These are phyloP conservation scores for Anoncus sp. DNA, from an alignment of 2,888 invertebrate species.

Conservation along the genomic window DNA sequence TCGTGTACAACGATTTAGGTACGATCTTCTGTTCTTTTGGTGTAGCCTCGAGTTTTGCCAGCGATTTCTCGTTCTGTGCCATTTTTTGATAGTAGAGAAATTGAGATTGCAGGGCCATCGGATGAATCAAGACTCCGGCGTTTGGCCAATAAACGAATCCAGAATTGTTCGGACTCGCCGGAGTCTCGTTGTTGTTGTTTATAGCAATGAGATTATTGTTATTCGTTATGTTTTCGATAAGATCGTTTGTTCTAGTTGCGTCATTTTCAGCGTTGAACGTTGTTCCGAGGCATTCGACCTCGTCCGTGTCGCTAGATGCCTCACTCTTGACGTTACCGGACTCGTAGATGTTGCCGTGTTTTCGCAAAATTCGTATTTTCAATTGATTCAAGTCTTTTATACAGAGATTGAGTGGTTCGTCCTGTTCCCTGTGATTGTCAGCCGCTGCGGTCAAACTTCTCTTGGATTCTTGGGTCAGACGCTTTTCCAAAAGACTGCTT, in stretches of 20 bases:
- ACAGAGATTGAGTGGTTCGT: slow-evolving; percentile 93
- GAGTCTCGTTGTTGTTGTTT: slow-evolving; percentile 71
- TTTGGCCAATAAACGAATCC: slow-evolving; percentile 90
- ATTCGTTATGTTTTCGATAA: slow-evolving; percentile 49
- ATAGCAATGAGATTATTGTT: slow-evolving; percentile 56
- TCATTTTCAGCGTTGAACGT: slow-evolving; percentile 62
- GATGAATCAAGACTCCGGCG: slow-evolving; percentile 89
- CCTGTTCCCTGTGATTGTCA: slow-evolving; percentile 84
- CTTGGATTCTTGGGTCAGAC: slow-evolving; percentile 88
- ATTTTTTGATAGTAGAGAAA: slow-evolving; percentile 90
- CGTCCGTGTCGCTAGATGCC: slow-evolving; percentile 82
- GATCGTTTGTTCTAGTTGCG: slow-evolving; percentile 57
- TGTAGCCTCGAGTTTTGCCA: slow-evolving; percentile 65
- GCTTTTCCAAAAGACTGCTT: slow-evolving; percentile 88
- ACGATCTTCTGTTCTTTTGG: slow-evolving; percentile 80
- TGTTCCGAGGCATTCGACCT: slow-evolving; percentile 83
- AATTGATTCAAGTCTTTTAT: slow-evolving; percentile 90
- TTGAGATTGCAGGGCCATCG: slow-evolving; percentile 89
- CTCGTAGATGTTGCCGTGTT: slow-evolving; percentile 87
- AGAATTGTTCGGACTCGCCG: slow-evolving; percentile 77
- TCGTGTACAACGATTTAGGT: slow-evolving; percentile 82
- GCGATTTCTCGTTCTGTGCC: slow-evolving; percentile 84
- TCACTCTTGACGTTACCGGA: slow-evolving; percentile 86
- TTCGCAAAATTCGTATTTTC: slow-evolving; percentile 87
- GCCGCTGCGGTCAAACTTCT: slow-evolving; percentile 81